Percentiles rank a stretch among this genome's conserved stretches.
These are phyloP conservation scores for Porites lobata DNA, from an alignment of 92 coral and sea anemone genomes.

Conservation along the genomic window DNA sequence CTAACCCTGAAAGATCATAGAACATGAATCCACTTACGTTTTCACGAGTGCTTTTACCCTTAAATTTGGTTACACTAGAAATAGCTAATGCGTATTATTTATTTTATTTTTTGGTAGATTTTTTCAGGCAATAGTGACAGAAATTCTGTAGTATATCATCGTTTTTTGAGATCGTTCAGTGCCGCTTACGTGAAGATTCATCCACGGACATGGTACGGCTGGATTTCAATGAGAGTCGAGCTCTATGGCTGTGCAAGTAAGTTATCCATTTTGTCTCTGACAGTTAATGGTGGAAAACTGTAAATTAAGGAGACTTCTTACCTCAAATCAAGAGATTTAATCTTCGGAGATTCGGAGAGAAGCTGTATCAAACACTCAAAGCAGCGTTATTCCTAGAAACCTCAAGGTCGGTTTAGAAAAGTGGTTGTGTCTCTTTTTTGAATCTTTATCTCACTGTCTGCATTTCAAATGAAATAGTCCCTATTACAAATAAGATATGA, in stretches of 20 bases:
- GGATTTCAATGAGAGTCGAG: slow-evolving; percentile 83
- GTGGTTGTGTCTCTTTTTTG: too few species aligned
- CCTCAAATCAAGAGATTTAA: too few species aligned
- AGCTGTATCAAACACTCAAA: too few species aligned
- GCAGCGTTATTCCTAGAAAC: too few species aligned
- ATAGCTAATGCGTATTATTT: neutral
- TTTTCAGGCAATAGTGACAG: slow-evolving; percentile 86
- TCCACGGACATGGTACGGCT: slow-evolving; percentile 81
- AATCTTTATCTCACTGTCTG: too few species aligned
- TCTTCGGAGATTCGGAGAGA: too few species aligned
- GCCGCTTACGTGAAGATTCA: slow-evolving; percentile 75
- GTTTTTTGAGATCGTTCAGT: slow-evolving; percentile 65
- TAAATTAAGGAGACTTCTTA: too few species aligned
- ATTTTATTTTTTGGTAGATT: slow-evolving; percentile 49
- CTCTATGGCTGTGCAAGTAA: slow-evolving; percentile 83
- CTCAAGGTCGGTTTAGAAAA: too few species aligned
- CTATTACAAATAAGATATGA: too few species aligned
- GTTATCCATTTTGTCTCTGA: neutral
- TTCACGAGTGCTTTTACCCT: neutral
- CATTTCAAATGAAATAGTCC: too few species aligned
- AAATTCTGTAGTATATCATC: slow-evolving; percentile 73
- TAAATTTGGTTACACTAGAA: too few species aligned
- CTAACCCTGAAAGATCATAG: too few species aligned
- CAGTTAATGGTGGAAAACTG: neutral
- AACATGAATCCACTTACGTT: neutral